Conservation (phyloP, 2,888 invertebrate species). For the Calephelis perditalis region DNA sequence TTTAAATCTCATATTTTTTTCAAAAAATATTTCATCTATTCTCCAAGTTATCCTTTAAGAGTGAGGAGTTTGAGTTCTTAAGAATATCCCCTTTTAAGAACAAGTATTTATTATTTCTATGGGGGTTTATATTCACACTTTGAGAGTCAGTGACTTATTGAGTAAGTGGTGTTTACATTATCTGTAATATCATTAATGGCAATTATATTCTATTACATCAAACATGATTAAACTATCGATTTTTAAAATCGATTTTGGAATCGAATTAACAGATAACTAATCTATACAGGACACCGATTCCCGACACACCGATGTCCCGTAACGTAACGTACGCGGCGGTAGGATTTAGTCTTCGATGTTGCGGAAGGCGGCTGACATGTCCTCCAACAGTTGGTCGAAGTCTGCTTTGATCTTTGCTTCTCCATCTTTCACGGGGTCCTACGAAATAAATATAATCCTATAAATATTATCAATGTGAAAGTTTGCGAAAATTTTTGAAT, state of each 20-base stretch:
- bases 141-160: not conserved
- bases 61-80: not conserved
- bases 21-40: not conserved
- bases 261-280: not conserved
- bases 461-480: too few species aligned
- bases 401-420: constrained; percentile 98
- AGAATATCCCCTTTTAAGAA: not conserved
- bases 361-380: constrained; percentile 98
- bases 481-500: too few species aligned
- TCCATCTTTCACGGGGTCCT: constrained; percentile 99
- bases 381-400: constrained; percentile 97
- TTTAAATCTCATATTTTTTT: not conserved
- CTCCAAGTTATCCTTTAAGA: not conserved
- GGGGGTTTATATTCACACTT: not conserved
- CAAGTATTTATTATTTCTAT: not conserved
- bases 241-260: constrained; percentile 15
- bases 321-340: not conserved
- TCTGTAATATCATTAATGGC: constrained; percentile 15
- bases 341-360: constrained; percentile 95
- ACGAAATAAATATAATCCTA: constrained; percentile 14
- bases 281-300: constrained; percentile 19
- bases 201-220: constrained; percentile 8
- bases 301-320: constrained; percentile 25
- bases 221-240: constrained; percentile 17
- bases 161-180: not conserved